Base-by-base conservation (phyloP, 2,888 invertebrate species). In the Acronicta alni region DNA sequence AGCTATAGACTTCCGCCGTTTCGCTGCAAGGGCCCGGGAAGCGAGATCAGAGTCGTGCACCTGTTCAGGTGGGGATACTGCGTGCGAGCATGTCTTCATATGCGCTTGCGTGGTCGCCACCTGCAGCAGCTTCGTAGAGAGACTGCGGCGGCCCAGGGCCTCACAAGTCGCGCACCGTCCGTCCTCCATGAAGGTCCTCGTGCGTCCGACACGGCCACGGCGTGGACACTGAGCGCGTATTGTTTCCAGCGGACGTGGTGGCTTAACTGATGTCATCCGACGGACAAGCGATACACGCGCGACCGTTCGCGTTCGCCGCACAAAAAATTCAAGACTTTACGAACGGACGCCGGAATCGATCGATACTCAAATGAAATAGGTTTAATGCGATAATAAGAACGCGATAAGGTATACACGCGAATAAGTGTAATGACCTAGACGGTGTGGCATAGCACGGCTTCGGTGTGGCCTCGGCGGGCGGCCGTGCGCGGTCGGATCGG, bases 221-320 rank as follows among this genome's bases (percentile, higher is more conserved):
- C 86, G 89, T 86, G 89, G 89, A 89, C 89, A 94, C 94, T 94
- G 93, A 93, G 89, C 87, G 90, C 84, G 88, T 88, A 88, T 89
- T 89, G 89, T 90, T 87, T 88, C 88, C 84, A 89, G 81, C 93
- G 92, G 92, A 91, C 92, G 93, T 88, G 89, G 85, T 89, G 85
- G 86, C 88, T 92, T 91, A 93, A 94, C 94, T 93, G 94, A 94
- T 94, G 94, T 94, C 94, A 94, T 93, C 91, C 90, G 89, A 89
- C 85, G 86, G 85, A 85, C 90, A 85, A 84, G 84, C 87, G 84
- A 82, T 77, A 82, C 85, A 86, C 87, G 89, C 92, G 90, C 90
- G 87, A 89, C 88, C 86, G 86, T 81, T 88, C 89, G 80, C 86
- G 84, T 83, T 84, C 85, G 85, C 79, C 83, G 83, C 88, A 88